Base-by-base conservation (phyloP, 2,113 vertebrate genomes). In the Chrysemys picta region DNA sequence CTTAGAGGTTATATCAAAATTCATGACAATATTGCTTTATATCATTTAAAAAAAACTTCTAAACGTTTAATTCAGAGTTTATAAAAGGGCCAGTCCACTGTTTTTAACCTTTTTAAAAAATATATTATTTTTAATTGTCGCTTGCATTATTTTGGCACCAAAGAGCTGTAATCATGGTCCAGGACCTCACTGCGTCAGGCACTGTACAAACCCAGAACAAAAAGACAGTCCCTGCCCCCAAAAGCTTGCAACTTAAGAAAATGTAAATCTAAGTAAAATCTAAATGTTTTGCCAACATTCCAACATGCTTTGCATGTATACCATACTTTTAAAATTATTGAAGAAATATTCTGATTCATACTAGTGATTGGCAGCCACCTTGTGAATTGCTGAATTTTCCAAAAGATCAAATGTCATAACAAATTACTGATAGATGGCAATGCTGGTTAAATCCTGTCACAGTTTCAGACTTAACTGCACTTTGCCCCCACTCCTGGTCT, bases 341-440 rank as follows among this genome's bases (percentile, higher is more conserved):
- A 86, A 62, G 12, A 62, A 62, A 62, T 62, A 62, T 62, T 62
- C 27, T 62, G 57, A 62, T 35, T 96, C 62, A 87, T 3, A 22
- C 57, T 93, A 91, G 95, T 84, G 62, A 84, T 52, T 91, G 86
- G 80, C 93, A 96, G 93, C 94, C 53, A 78, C 65, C 29, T 78
- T 50, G 84, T 82, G 14, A 31, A 86, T 90, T 0, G 0, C 59
- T 13, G n/a, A 50, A 62, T 89, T 80, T 94, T 62, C 87, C 88
- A 84, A 91, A 82, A 49, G 90, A 92, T 90, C 90, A 62, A 72
- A 94, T 57, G 56, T 57, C 25, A 84, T 78, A 27, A 94, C 24
- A 57, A 57, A 57, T 57, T 27, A 38, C 59, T 93, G 76, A 69
- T 80, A 82, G n/a, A 38, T 16, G 52, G 80, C 21, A 85, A 93